Evolutionary conservation across 1,140 invertebrate species (phyloP).

Genomic region (Lordiphosa collinella): DNA sequence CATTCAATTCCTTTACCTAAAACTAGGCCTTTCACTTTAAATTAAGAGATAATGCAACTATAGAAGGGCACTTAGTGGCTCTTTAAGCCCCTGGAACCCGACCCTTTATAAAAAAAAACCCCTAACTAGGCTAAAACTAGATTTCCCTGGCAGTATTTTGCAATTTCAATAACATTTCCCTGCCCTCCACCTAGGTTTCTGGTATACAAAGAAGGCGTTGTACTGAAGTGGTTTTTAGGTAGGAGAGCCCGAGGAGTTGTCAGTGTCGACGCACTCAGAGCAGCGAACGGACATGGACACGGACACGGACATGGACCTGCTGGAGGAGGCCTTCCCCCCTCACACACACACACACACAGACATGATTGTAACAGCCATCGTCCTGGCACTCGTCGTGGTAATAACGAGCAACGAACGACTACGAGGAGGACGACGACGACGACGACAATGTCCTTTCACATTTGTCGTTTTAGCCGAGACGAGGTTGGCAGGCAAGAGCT

Average conservation of each 20-base stretch:
- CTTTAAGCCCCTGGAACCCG: too few relatives aligned
- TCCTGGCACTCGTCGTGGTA: conserved; percentile 5
- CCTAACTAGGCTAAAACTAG: too few relatives aligned
- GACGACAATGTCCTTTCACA: conserved; percentile 76
- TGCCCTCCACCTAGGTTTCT: too few relatives aligned
- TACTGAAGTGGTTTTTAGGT: conserved; percentile 30
- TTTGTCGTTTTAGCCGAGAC: conserved; percentile 72
- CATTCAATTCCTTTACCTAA: too few relatives aligned
- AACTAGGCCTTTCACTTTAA: too few relatives aligned
- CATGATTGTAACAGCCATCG: conserved; percentile 34
- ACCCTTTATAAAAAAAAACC: too few relatives aligned
- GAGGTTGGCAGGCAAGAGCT: conserved; percentile 26
- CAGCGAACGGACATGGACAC: conserved; percentile 22
- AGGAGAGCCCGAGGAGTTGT: conserved; percentile 13
- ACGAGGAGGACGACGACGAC: conserved; percentile 32
- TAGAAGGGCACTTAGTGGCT: too few relatives aligned
- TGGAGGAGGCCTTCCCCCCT: background rate
- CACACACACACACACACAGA: conserved; percentile 15
- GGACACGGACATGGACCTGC: conserved; percentile 33
- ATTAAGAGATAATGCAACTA: too few relatives aligned
- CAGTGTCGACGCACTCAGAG: conserved; percentile 70
- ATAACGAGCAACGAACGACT: conserved; percentile 26
- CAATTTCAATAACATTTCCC: too few relatives aligned
- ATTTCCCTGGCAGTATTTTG: too few relatives aligned
- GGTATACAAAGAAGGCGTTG: conserved; percentile 37